A percentile compares a stretch with the other conserved stretches of the same genome.
phyloP scores from a whole-genome alignment of 1,140 invertebrate genomes.

The Ceratosolen solmsi region DNA sequence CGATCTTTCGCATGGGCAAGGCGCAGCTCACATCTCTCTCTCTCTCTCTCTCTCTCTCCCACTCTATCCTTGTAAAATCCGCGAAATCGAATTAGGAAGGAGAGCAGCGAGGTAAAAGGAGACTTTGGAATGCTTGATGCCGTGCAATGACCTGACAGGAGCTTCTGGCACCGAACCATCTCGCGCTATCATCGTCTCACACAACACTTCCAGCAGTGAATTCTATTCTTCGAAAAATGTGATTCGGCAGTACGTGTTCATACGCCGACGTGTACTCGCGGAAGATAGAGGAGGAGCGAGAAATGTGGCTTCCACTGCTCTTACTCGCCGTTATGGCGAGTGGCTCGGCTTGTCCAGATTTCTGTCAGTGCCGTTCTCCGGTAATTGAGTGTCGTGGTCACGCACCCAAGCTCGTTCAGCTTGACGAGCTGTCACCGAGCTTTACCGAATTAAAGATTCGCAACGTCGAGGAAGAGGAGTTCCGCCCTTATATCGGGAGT shows the following conservation, averaged over 20 bases:
- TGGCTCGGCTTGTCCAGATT: constrained; percentile 62
- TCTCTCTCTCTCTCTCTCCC: no score
- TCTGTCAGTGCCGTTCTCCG: constrained; percentile 58
- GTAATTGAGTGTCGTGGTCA: constrained; percentile 38
- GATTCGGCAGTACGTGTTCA: neutral
- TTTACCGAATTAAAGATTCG: constrained; percentile 51
- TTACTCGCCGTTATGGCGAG: constrained; percentile 68
- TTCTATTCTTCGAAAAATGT: constrained; percentile 31
- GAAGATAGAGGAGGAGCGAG: constrained; percentile 47
- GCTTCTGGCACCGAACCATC: neutral
- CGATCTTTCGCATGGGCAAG: constrained; percentile 60
- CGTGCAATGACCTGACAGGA: constrained; percentile 30
- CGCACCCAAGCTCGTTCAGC: constrained; percentile 9
- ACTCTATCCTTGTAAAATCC: neutral
- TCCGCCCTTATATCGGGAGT: constrained; percentile 56
- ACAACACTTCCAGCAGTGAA: neutral
- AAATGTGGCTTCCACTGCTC: constrained; percentile 64
- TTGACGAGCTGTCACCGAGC: constrained; percentile 51
- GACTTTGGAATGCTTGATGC: neutral
- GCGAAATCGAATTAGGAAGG: neutral
- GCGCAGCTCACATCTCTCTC: neutral
- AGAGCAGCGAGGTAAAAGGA: neutral
- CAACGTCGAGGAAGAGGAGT: constrained; percentile 55
- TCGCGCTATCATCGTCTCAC: no score
- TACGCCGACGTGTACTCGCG: neutral